phyloP scores from a whole-genome alignment of 2,888 invertebrate genomes.

The Theretra japonica region DNA sequence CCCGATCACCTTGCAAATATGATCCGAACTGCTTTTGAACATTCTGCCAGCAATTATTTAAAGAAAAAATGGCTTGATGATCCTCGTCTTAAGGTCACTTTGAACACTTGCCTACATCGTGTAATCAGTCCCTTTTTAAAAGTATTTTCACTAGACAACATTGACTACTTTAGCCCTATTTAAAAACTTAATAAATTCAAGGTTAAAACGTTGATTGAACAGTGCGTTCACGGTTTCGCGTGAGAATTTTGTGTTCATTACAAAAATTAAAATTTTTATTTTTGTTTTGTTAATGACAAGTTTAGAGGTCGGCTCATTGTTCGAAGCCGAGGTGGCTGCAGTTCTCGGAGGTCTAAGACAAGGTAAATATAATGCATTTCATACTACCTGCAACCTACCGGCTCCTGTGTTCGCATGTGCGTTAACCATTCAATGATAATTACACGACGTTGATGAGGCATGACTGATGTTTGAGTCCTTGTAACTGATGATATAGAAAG shows the following conservation, averaged over 20 bases:
- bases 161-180: constrained; percentile 36
- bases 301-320: constrained; percentile 73
- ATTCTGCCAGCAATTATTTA: constrained; percentile 49
- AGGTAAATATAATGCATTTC: constrained; percentile 63
- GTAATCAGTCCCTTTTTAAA: constrained; percentile 13
- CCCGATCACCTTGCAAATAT: constrained; percentile 67
- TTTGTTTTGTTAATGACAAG: constrained; percentile 72
- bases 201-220: constrained; percentile 57
- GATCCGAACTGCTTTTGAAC: constrained; percentile 54
- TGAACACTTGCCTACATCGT: constrained; percentile 21
- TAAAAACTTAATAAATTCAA: constrained; percentile 53
- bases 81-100: constrained; percentile 56
- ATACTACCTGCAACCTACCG: constrained; percentile 9
- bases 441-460: constrained; percentile 63
- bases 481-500: constrained; percentile 54
- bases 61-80: constrained; percentile 53
- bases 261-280: constrained; percentile 61
- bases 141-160: background rate
- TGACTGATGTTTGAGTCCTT: constrained; percentile 62
- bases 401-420: constrained; percentile 34
- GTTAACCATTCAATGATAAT: constrained; percentile 64
- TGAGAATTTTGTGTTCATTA: constrained; percentile 68
- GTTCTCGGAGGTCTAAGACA: constrained; percentile 67
- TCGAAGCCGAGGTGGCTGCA: constrained; percentile 55
- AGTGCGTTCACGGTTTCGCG: constrained; percentile 60